Base-by-base conservation (phyloP, 2,113 vertebrate genomes). In the Monopterus albus region DNA sequence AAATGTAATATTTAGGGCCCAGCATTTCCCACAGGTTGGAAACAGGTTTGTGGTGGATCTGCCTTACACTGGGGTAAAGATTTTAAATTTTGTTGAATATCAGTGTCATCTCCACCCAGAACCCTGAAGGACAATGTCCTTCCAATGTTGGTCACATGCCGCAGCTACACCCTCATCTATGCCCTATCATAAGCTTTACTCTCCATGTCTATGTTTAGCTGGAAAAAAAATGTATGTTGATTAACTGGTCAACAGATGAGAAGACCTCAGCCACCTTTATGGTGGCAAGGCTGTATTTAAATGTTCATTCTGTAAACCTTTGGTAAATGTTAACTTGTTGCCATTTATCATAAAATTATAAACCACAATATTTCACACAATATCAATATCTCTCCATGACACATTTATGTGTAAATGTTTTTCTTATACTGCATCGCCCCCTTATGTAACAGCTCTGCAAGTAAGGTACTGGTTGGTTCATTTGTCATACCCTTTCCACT, bases 201-300 rank as follows among this genome's bases (percentile, higher is more conserved):
- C 31, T 29, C 31, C 15, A 3, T 4, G 17, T 69, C n/a, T n/a
- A n/a, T n/a, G n/a, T n/a, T n/a, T n/a, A n/a, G n/a, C 65, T 77
- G 65, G 76, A 72, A 86, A 86, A 82, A 82, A n/a, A n/a, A n/a
- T n/a, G n/a, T 69, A 60, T 12, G 66, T 53, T 57, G 66, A 73
- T 69, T 71, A 59, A 68, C 65, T 9, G 23, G 31, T 56, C 46
- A 59, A 20, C 45, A 56, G 25, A 38, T 4, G 23, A 39, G 23
- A 45, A 33, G 71, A 65, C 74, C 53, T 20, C 21, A 1, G 11
- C 29, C 63, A 57, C 46, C 2, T 73, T 56, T 31, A 56, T 5
- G n/a, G 17, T 28, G 36, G 62, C 3, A 31, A 7, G n/a, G n/a
- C n/a, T n/a, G n/a, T n/a, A n/a, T n/a, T n/a, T n/a, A n/a, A n/a